Percentiles rank a stretch among this genome's conserved stretches.
phyloP scores from a whole-genome alignment of 2,888 invertebrate genomes.

The Phaonia tiefii region DNA sequence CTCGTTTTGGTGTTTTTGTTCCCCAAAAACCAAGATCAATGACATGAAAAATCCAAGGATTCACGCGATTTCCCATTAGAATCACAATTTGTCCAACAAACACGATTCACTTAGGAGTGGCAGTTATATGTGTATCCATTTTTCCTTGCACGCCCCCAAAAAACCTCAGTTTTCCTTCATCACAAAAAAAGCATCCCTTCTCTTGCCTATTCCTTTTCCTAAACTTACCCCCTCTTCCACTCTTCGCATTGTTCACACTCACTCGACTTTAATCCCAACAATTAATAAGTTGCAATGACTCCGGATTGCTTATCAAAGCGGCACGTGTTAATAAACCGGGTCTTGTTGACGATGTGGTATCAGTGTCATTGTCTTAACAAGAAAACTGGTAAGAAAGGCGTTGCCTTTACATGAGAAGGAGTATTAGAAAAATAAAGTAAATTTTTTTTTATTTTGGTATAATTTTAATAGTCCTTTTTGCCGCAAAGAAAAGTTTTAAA shows the following conservation, averaged over 20 bases:
- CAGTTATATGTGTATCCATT: no score
- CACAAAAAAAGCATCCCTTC: slow-evolving; percentile 22
- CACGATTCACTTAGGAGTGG: no score
- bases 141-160: background rate
- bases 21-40: no score
- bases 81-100: no score
- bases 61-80: no score
- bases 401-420: slow-evolving; percentile 57
- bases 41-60: no score
- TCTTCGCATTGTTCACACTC: slow-evolving; percentile 27
- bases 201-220: background rate
- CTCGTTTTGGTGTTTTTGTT: no score
- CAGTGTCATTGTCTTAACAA: slow-evolving; percentile 13
- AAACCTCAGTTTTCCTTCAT: slow-evolving; percentile 1
- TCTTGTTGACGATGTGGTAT: slow-evolving; percentile 14
- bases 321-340: slow-evolving; percentile 54
- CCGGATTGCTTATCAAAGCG: slow-evolving; percentile 21
- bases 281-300: slow-evolving; percentile 54
- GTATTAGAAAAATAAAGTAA: slow-evolving; percentile 40
- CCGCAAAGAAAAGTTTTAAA: no score
- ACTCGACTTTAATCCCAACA: slow-evolving; percentile 45
- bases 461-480: no score
- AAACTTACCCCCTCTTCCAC: background rate
- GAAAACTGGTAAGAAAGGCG: slow-evolving; percentile 35
- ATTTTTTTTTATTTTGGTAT: background rate